Conservation (phyloP, 2,797 vertebrate genomes). For the Phalanger gymnotis region DNA sequence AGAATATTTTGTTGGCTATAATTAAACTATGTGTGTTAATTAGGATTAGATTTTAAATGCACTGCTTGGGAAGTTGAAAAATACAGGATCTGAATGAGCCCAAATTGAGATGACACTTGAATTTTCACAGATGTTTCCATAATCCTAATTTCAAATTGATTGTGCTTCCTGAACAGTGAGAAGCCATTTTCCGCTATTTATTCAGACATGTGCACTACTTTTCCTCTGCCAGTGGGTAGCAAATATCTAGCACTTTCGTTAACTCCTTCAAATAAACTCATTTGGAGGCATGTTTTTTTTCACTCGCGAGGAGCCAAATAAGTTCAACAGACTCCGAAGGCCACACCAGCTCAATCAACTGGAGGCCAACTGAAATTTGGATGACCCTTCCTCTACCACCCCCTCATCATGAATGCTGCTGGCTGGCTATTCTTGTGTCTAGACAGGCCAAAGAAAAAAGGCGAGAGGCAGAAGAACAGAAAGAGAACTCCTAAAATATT, state of each 20-base stretch:
- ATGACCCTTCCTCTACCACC: constrained; percentile 17
- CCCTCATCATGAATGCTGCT: constrained; percentile 54
- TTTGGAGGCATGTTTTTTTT: constrained; percentile 78
- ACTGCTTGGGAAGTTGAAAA: constrained; percentile 85
- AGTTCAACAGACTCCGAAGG: constrained; percentile 58
- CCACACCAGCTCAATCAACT: not conserved
- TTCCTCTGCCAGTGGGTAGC: constrained; percentile 79
- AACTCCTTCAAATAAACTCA: constrained; percentile 81
- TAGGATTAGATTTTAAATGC: constrained; percentile 87
- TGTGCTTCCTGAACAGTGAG: constrained; percentile 86
- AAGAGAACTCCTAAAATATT: constrained; percentile 38
- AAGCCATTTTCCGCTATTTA: constrained; percentile 85
- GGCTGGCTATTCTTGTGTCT: constrained; percentile 45
- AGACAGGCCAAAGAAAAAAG: constrained; percentile 42
- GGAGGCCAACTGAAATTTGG: constrained; percentile 4
- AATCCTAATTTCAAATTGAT: constrained; percentile 89
- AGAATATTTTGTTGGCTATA: constrained; percentile 87
- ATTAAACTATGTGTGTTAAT: constrained; percentile 87
- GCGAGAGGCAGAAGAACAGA: not conserved
- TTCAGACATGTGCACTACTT: constrained; percentile 81
- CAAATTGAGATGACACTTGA: constrained; percentile 88
- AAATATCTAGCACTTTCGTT: constrained; percentile 79
- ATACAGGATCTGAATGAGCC: constrained; percentile 86
- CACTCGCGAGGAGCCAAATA: constrained; percentile 29
- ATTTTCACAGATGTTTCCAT: constrained; percentile 87